These are phyloP conservation scores for Scortum barcoo DNA, from an alignment of 2,113 vertebrate species.

Conservation along the genomic window DNA sequence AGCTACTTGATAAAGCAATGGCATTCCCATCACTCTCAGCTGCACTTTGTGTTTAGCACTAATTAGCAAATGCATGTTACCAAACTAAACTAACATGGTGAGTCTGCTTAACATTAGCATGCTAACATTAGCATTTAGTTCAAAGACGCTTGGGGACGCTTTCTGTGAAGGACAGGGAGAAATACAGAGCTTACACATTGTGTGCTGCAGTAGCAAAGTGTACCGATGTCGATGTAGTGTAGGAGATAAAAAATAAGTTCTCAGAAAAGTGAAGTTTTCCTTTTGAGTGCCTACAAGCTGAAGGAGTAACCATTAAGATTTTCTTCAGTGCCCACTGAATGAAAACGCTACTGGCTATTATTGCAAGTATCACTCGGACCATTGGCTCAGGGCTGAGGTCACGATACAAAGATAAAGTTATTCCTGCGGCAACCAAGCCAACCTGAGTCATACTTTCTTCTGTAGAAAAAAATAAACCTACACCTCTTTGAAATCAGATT, in stretches of 20 bases:
- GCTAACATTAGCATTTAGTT: not conserved
- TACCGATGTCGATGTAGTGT: no score
- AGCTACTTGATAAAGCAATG: no score
- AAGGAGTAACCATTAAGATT: constrained; percentile 9
- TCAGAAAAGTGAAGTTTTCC: not conserved
- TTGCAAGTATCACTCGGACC: not conserved
- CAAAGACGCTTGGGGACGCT: no score
- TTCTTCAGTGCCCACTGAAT: constrained; percentile 11
- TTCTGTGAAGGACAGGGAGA: no score
- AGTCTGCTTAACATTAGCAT: not conserved
- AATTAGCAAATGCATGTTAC: not conserved
- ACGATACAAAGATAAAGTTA: constrained; percentile 9
- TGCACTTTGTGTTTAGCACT: not conserved
- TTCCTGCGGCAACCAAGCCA: constrained; percentile 7
- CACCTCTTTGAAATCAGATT: not conserved
- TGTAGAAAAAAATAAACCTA: constrained; percentile 16
- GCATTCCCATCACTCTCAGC: no score
- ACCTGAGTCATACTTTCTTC: not conserved
- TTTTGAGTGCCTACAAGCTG: not conserved
- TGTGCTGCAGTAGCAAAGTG: not conserved
- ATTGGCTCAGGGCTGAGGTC: not conserved
- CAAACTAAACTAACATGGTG: no score
- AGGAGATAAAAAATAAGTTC: not conserved
- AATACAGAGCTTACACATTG: no score
- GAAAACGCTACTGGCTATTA: constrained; percentile 21